Conservation (phyloP, 2,888 invertebrate genomes). For the Conomelus anceps region DNA sequence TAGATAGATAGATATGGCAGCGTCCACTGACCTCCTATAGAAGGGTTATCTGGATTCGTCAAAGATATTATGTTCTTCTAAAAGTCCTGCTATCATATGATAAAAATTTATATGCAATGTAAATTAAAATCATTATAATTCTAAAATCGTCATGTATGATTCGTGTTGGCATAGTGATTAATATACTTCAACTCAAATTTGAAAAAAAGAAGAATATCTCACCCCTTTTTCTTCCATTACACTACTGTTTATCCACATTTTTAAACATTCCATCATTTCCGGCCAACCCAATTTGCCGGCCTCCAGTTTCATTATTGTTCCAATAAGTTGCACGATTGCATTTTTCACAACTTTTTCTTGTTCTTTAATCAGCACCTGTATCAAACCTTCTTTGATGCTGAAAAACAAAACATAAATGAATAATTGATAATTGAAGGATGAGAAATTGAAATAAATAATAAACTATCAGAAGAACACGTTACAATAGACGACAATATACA, state of each 20-base stretch:
- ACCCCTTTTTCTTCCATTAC: slow-evolving; percentile 54
- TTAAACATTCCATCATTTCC: slow-evolving; percentile 56
- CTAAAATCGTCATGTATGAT: no score
- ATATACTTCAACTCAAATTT: neutral
- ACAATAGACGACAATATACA: no score
- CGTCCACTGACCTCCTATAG: no score
- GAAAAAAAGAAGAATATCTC: slow-evolving; percentile 23
- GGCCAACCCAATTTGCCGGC: slow-evolving; percentile 57
- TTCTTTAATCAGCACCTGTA: slow-evolving; percentile 56
- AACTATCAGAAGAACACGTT: no score
- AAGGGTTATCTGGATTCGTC: no score
- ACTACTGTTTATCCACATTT: slow-evolving; percentile 50
- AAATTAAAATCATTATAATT: no score
- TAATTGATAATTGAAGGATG: neutral
- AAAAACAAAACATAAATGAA: slow-evolving; percentile 30
- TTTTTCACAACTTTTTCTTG: slow-evolving; percentile 59
- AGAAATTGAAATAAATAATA: no score
- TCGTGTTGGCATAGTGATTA: no score
- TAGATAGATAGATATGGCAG: no score
- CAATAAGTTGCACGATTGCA: slow-evolving; percentile 64
- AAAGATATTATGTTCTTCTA: no score
- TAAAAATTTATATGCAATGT: no score
- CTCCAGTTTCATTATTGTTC: slow-evolving; percentile 65
- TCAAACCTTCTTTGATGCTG: slow-evolving; percentile 54
- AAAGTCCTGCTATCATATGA: no score